These are phyloP conservation scores for Oryctolagus cuniculus DNA, from an alignment of 2,113 vertebrate species.

Conservation along the genomic window DNA sequence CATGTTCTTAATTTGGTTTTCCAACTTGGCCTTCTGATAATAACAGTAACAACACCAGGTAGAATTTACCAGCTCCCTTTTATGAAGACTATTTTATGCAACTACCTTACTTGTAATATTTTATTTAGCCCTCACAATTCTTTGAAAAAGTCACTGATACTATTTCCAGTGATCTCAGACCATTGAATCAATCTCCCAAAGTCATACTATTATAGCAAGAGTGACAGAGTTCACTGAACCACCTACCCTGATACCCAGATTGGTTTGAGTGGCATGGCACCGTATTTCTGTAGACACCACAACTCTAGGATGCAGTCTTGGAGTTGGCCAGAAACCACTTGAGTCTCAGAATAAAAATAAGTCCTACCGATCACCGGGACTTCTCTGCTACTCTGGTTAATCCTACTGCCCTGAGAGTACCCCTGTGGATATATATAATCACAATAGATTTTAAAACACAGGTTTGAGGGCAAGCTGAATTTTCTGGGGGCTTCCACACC, in stretches of 20 bases:
- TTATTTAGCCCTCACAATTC: constrained; percentile 33
- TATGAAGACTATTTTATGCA: background rate
- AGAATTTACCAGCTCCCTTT: background rate
- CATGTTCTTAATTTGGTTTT: constrained; percentile 26
- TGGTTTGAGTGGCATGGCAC: background rate
- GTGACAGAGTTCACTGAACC: background rate
- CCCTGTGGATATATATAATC: background rate
- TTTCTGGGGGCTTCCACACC: background rate
- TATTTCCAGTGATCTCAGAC: constrained; percentile 3
- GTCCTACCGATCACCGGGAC: background rate
- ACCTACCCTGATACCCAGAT: background rate
- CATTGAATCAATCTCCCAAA: background rate
- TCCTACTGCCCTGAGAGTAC: background rate
- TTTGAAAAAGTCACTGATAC: constrained; percentile 9
- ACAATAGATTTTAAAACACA: background rate
- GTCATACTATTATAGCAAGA: constrained; percentile 11
- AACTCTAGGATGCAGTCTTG: background rate
- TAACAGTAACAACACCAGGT: background rate
- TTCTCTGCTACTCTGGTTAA: background rate
- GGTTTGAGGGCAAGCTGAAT: background rate
- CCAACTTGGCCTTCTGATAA: background rate
- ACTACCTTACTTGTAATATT: background rate
- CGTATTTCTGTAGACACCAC: background rate
- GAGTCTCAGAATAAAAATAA: background rate
- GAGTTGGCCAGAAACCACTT: background rate